These are phyloP conservation scores for Hoplostethus mediterraneus DNA, from an alignment of 2,797 vertebrate species.

Conservation along the genomic window DNA sequence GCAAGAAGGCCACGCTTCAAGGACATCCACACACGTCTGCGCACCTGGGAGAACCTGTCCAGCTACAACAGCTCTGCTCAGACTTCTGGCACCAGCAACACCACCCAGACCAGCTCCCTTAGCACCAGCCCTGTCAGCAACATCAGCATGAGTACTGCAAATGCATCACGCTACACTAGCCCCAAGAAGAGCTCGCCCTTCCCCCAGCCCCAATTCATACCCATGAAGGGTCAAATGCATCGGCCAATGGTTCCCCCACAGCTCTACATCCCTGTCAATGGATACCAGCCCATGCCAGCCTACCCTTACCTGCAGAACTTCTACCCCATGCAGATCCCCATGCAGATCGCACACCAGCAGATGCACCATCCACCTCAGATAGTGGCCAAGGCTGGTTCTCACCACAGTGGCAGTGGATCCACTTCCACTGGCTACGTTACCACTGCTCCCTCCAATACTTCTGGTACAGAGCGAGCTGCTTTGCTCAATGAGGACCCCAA, in stretches of 20 bases:
- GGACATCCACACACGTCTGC: slow-evolving; percentile 93
- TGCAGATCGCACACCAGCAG: slow-evolving; percentile 93
- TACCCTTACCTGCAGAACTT: slow-evolving; percentile 97
- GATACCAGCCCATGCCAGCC: slow-evolving; percentile 94
- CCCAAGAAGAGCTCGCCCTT: slow-evolving; percentile 93
- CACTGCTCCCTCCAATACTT: slow-evolving; percentile 91
- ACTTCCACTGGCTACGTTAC: slow-evolving; percentile 97
- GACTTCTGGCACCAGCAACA: slow-evolving; percentile 94
- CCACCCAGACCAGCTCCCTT: slow-evolving; percentile 96
- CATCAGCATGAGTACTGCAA: slow-evolving; percentile 70
- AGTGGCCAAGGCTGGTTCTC: slow-evolving; percentile 91
- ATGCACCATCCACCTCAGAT: slow-evolving; percentile 85
- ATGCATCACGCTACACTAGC: slow-evolving; percentile 90
- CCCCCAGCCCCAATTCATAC: slow-evolving; percentile 92
- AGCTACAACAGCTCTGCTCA: slow-evolving; percentile 94
- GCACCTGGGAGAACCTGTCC: slow-evolving; percentile 94
- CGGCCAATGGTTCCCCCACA: slow-evolving; percentile 92
- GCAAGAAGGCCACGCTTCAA: slow-evolving; percentile 94
- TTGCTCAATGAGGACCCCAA: slow-evolving; percentile 83
- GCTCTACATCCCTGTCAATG: slow-evolving; percentile 97
- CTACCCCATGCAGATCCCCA: slow-evolving; percentile 95
- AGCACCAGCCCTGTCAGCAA: slow-evolving; percentile 96
- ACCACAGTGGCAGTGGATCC: slow-evolving; percentile 96
- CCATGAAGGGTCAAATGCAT: slow-evolving; percentile 92
- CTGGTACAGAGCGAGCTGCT: slow-evolving; percentile 88